A percentile compares a stretch with the other conserved stretches of the same genome.
phyloP scores from a whole-genome alignment of 35 echinoderm and acorn worm genomes.

The Heliocidaris tuberculata region DNA sequence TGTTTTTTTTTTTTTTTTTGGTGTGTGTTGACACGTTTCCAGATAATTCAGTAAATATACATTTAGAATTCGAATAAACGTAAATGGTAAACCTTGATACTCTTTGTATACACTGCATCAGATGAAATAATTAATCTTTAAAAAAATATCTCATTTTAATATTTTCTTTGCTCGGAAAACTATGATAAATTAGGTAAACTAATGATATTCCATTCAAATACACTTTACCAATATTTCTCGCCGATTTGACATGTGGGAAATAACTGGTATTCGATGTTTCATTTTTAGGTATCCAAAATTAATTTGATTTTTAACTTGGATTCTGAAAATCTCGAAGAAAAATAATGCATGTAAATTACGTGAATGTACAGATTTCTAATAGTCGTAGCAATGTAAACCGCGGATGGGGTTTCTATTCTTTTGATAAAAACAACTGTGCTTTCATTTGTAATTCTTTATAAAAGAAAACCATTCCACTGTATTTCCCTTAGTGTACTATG shows the following conservation, averaged over 20 bases:
- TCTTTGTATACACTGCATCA: neutral
- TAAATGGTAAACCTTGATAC: neutral
- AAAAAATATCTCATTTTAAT: neutral
- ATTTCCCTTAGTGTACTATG: neutral
- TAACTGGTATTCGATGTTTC: neutral
- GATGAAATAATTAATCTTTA: neutral
- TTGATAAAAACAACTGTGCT: neutral
- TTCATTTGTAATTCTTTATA: slow-evolving; percentile 1
- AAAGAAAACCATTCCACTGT: neutral
- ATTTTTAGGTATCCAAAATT: neutral
- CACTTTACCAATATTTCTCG: neutral
- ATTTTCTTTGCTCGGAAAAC: neutral
- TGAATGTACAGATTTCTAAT: neutral
- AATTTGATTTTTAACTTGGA: neutral
- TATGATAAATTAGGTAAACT: neutral
- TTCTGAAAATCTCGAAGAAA: neutral
- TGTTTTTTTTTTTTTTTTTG: too few relatives aligned
- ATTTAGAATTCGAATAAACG: neutral
- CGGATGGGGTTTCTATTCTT: neutral
- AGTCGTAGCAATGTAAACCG: neutral
- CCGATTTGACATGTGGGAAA: neutral
- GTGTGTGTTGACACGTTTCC: neutral
- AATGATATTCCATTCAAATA: neutral
- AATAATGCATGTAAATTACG: neutral
- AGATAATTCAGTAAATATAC: neutral